phyloP scores from a whole-genome alignment of 2,113 vertebrate genomes.

The Microcebus murinus region DNA sequence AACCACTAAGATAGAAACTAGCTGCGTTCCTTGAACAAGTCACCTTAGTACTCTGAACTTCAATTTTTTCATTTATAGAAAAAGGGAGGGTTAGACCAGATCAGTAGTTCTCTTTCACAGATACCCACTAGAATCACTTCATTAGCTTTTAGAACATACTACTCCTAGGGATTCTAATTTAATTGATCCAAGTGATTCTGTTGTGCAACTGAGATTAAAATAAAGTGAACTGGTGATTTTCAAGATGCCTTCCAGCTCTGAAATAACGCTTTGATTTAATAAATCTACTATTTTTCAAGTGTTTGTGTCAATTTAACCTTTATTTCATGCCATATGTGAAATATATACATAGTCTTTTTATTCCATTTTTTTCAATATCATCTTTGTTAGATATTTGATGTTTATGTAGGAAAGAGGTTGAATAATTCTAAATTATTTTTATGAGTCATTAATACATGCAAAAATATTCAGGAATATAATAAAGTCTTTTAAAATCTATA shows the following conservation, averaged over 20 bases:
- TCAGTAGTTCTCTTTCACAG: neutral
- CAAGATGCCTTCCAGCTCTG: neutral
- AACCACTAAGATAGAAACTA: neutral
- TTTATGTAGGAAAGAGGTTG: neutral
- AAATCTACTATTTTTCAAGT: neutral
- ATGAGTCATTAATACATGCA: neutral
- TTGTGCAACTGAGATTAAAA: neutral
- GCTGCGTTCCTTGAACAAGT: neutral
- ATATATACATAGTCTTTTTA: neutral
- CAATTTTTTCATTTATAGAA: neutral
- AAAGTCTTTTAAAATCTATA: constrained; percentile 34
- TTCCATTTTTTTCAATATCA: neutral
- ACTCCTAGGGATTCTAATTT: neutral
- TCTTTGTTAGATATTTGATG: neutral
- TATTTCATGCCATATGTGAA: constrained; percentile 31
- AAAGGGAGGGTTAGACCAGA: neutral
- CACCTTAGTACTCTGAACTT: neutral
- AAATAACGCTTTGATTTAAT: constrained; percentile 41
- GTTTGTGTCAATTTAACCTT: neutral
- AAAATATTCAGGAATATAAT: constrained; percentile 36
- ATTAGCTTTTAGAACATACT: neutral
- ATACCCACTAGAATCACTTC: neutral
- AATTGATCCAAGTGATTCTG: neutral
- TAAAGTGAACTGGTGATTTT: constrained; percentile 16
- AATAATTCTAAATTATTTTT: constrained; percentile 24